These are phyloP conservation scores for Podarcis siculus DNA, from an alignment of 2,797 vertebrate species.

Conservation along the genomic window DNA sequence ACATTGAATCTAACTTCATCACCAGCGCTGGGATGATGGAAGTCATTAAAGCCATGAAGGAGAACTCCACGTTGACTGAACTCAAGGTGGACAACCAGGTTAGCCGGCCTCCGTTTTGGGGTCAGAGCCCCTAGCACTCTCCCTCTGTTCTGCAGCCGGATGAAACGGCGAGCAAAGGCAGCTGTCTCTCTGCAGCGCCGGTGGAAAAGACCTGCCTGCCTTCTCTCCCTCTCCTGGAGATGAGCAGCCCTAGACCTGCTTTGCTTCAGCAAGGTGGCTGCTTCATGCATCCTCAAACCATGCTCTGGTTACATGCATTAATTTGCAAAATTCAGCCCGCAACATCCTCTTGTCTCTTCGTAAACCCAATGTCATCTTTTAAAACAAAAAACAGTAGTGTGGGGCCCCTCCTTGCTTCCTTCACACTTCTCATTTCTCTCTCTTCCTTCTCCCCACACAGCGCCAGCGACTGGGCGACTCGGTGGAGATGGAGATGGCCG, in stretches of 20 bases:
- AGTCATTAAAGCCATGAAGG: conserved; percentile 86
- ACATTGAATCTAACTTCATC: conserved; percentile 98
- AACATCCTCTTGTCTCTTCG: background rate
- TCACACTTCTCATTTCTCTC: background rate
- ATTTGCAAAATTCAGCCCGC: background rate
- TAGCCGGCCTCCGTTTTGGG: background rate
- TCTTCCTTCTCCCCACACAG: conserved; percentile 64
- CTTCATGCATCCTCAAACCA: background rate
- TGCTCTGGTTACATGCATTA: background rate
- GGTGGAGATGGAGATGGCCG: conserved; percentile 95
- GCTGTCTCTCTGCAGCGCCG: too few species aligned
- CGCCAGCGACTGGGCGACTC: conserved; percentile 91
- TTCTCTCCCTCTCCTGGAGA: too few species aligned
- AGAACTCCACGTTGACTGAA: conserved; percentile 86
- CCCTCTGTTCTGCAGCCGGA: too few species aligned
- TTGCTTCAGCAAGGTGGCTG: too few species aligned
- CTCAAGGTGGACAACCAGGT: conserved; percentile 97
- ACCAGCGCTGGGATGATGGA: conserved; percentile 89
- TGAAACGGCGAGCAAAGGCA: too few species aligned
- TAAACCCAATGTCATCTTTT: background rate
- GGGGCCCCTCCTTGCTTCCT: background rate
- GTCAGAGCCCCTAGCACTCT: too few species aligned
- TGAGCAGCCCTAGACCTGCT: too few species aligned
- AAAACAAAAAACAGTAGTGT: background rate
- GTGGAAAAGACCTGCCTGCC: too few species aligned